Base-by-base conservation (phyloP, 2,113 vertebrate genomes). In the Neolamprologus tretocephalus region DNA sequence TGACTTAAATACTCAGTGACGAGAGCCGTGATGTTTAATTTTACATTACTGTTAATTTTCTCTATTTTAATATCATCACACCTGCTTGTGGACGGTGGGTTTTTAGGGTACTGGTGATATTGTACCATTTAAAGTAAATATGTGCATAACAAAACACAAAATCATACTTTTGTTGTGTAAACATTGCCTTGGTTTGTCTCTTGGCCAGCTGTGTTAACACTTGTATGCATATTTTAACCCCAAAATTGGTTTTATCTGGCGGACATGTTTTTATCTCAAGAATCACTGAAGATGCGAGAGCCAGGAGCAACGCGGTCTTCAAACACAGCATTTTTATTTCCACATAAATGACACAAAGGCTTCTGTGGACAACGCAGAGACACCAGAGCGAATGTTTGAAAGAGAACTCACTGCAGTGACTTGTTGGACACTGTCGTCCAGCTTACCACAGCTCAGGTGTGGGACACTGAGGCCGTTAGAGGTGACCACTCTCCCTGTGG, bases 261-360 rank as follows among this genome's bases (percentile, higher is more conserved):
- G 5, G 19, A 53, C 9, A 3, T 53, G 49, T 53, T 53, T 53
- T 11, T 21, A 53, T 11, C n/a, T 21, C n/a, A 53, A 4, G 9
- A 54, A 54, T 54, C n/a, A 1, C 5, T 54, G 21, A 13, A 5
- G n/a, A 11, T 0, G n/a, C 1, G 10, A 54, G 51, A 54, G 51
- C 51, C 51, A 54, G 51, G 9, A 54, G 51, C 10, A 21, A 54
- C 0, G n/a, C 19, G 0, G 5, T 51, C 49, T 10, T 11, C 51
- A 53, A 53, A 53, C 9, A 53, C n/a, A 21, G n/a, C 9, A 53
- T 53, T 53, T 21, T 21, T 6, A 53, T 53, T 21, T 53, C 51
- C 51, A 53, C 19, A 53, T 53, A 53, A 28, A 57, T 57, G 23
- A 57, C 23, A 28, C 8, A 28, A 6, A 57, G 55, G 55, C 55